phyloP scores from a whole-genome alignment of 2,888 invertebrate species.

The Pyralis farinalis region DNA sequence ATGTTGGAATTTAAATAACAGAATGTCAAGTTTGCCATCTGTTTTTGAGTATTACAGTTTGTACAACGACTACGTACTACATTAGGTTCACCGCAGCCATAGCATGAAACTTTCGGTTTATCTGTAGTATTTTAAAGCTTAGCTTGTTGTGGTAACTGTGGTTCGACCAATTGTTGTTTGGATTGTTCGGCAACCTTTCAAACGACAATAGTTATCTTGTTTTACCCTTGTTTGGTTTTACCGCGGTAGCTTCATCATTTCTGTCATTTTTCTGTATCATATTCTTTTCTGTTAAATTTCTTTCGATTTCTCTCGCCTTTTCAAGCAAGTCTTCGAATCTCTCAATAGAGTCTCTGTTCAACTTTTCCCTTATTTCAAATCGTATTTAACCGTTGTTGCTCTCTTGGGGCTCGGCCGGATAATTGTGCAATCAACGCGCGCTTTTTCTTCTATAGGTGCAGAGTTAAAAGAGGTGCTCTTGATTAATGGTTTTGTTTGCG shows the following conservation, averaged over 20 bases:
- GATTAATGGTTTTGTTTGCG: too few relatives aligned
- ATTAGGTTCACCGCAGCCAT: slow-evolving; percentile 3
- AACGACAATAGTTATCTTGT: neutral
- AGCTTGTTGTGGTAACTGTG: neutral
- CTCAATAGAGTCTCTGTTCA: neutral
- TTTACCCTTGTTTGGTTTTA: too few relatives aligned
- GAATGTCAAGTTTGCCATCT: neutral
- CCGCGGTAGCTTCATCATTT: too few relatives aligned
- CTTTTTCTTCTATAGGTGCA: too few relatives aligned
- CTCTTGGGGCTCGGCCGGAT: neutral
- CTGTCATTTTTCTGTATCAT: too few relatives aligned
- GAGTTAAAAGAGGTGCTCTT: too few relatives aligned
- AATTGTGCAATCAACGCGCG: slow-evolving; percentile 2
- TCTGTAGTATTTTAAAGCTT: too few relatives aligned
- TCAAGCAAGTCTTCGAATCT: neutral
- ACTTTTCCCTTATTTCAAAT: neutral
- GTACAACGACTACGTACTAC: too few relatives aligned
- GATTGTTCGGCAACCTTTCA: too few relatives aligned
- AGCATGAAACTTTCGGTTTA: too few relatives aligned
- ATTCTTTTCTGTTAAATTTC: too few relatives aligned
- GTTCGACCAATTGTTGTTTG: neutral
- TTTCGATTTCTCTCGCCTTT: neutral
- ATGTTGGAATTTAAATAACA: neutral
- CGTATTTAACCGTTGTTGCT: neutral
- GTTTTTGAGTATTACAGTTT: too few relatives aligned